phyloP scores from a whole-genome alignment of 1,140 invertebrate genomes.

The Metaphire vulgaris region DNA sequence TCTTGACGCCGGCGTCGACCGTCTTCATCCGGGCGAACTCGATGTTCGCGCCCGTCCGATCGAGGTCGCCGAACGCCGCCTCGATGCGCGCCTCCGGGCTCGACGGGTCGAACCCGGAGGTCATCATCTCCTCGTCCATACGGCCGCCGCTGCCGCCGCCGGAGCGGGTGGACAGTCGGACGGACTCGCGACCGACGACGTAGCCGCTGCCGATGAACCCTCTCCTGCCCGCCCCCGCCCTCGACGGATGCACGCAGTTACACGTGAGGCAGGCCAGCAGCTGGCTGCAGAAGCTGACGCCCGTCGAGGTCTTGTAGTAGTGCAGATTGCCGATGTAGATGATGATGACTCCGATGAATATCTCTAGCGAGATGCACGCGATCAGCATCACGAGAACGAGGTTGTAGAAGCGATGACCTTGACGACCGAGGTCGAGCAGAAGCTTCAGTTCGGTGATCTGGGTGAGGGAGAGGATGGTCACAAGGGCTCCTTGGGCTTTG shows the following conservation, averaged over 20 bases:
- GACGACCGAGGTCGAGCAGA: constrained; percentile 28
- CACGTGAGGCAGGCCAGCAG: constrained; percentile 26
- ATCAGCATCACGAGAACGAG: constrained; percentile 30
- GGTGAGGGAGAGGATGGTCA: constrained; percentile 29
- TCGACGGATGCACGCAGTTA: not conserved
- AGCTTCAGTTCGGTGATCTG: constrained; percentile 32
- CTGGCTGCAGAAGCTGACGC: constrained; percentile 25
- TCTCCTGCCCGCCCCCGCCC: no score
- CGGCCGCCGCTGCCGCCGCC: not conserved
- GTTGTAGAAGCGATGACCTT: constrained; percentile 30
- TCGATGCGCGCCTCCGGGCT: constrained; percentile 12
- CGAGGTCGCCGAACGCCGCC: constrained; percentile 12
- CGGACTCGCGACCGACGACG: not conserved
- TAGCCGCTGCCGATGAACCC: not conserved
- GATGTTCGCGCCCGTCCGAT: constrained; percentile 7
- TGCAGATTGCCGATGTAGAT: constrained; percentile 31
- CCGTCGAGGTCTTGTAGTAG: constrained; percentile 10
- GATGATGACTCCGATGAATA: constrained; percentile 31
- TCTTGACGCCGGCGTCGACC: constrained; percentile 13
- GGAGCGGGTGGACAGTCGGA: not conserved
- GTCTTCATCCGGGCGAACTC: constrained; percentile 14
- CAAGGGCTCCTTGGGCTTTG: constrained; percentile 30
- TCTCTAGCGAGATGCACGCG: constrained; percentile 30
- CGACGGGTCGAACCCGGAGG: not conserved
- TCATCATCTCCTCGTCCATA: not conserved